These are phyloP conservation scores for Pongo abelii DNA, from an alignment of 2,113 vertebrate genomes.

Conservation along the genomic window DNA sequence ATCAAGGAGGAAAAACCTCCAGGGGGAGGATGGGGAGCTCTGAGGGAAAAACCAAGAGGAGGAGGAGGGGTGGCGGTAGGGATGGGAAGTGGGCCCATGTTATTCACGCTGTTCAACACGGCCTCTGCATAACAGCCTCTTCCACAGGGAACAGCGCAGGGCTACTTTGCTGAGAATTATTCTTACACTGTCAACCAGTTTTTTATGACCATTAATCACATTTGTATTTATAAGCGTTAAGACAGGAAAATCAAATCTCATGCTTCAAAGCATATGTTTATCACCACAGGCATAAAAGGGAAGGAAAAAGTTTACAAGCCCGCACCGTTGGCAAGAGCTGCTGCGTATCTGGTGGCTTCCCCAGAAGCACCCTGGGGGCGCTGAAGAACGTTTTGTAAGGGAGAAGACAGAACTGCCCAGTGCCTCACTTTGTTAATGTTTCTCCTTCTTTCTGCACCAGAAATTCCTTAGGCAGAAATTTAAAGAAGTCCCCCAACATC, in stretches of 20 bases:
- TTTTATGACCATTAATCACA: constrained; percentile 67
- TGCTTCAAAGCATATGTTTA: constrained; percentile 75
- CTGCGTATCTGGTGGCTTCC: constrained; percentile 50
- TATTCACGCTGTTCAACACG: neutral
- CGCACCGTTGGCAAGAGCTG: constrained; percentile 17
- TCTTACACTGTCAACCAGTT: constrained; percentile 56
- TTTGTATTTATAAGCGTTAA: constrained; percentile 71
- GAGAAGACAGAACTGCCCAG: neutral
- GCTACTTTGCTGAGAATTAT: constrained; percentile 55
- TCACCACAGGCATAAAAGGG: constrained; percentile 72
- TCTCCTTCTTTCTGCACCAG: neutral
- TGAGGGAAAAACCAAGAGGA: neutral
- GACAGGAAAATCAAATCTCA: constrained; percentile 75
- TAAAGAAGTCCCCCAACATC: neutral
- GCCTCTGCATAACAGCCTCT: constrained; percentile 47
- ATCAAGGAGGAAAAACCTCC: constrained; percentile 72
- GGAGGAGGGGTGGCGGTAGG: neutral
- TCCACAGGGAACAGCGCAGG: constrained; percentile 47
- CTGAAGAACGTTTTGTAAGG: constrained; percentile 24
- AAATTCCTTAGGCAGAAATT: neutral
- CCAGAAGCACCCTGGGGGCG: constrained; percentile 52
- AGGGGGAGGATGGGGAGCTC: constrained; percentile 19
- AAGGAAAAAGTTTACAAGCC: constrained; percentile 44
- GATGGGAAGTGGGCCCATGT: neutral
- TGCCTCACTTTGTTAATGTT: neutral